Percentiles rank a stretch among this genome's conserved stretches.
Evolutionary conservation across 2,797 vertebrate species (phyloP).

Genomic region (Pristis pectinata): DNA sequence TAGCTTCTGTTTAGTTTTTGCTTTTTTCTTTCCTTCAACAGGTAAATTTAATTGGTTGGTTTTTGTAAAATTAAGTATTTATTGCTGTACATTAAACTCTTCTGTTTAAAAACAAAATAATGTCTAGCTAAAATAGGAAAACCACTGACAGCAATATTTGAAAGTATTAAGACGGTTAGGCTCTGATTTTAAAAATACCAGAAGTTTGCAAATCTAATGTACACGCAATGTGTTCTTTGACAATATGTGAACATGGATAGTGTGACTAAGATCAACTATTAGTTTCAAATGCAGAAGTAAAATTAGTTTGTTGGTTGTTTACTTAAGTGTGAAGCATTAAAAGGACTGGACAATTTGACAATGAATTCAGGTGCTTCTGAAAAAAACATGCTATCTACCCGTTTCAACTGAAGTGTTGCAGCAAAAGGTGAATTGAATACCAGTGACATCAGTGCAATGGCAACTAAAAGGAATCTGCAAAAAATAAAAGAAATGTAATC

Average conservation of each 20-base stretch:
- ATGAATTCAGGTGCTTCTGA: background rate
- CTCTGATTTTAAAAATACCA: background rate
- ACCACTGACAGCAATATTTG: too few species aligned
- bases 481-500: conserved; percentile 42
- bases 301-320: background rate
- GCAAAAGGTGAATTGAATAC: conserved; percentile 69
- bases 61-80: background rate
- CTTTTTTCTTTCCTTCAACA: background rate
- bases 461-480: conserved; percentile 62
- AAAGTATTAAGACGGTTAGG: background rate
- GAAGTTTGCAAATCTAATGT: background rate
- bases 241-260: background rate
- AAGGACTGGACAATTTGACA: background rate
- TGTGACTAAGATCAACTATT: background rate
- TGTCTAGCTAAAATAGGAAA: background rate
- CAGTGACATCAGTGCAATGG: conserved; percentile 61
- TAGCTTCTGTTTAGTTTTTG: background rate
- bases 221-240: background rate
- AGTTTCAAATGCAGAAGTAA: background rate
- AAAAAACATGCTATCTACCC: conserved; percentile 49
- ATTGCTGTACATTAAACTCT: background rate
- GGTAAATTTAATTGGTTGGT: background rate
- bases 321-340: background rate
- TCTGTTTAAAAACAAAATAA: background rate
- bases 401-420: conserved; percentile 65